These are phyloP conservation scores for Onychostruthus taczanowskii DNA, from an alignment of 2,113 vertebrate genomes.

Conservation along the genomic window DNA sequence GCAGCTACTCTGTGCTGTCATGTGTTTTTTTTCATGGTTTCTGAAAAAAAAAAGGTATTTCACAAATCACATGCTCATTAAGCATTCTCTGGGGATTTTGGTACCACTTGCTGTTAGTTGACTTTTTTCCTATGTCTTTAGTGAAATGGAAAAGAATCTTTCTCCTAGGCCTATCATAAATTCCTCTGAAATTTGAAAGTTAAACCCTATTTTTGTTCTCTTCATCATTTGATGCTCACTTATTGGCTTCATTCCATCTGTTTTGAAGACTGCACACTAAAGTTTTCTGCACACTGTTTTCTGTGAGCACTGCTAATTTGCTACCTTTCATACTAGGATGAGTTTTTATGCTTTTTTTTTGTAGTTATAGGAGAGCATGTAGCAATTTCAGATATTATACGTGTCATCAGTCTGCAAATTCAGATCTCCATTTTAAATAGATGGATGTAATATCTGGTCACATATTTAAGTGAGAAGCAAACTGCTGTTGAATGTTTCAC, in stretches of 20 bases:
- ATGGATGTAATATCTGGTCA: background rate
- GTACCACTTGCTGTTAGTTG: background rate
- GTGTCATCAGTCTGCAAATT: background rate
- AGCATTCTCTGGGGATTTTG: background rate
- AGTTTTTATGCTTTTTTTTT: background rate
- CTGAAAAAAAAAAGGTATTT: background rate
- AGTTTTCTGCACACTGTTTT: background rate
- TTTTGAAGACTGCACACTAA: background rate
- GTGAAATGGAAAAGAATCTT: background rate
- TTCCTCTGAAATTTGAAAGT: background rate
- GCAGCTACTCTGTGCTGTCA: background rate
- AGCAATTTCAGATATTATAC: background rate
- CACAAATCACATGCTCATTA: background rate
- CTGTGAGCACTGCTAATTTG: background rate
- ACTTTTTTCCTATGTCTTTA: background rate
- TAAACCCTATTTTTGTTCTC: background rate
- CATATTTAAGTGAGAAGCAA: background rate
- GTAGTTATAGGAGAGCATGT: background rate
- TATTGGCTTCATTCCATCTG: background rate
- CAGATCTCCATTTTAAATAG: background rate
- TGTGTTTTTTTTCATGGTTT: background rate
- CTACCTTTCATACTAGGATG: background rate
- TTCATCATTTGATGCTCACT: background rate
- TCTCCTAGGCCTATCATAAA: background rate
- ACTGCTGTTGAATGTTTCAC: background rate